These are phyloP conservation scores for Blastobasis lacticolella DNA, from an alignment of 2,888 invertebrate genomes.

Conservation along the genomic window DNA sequence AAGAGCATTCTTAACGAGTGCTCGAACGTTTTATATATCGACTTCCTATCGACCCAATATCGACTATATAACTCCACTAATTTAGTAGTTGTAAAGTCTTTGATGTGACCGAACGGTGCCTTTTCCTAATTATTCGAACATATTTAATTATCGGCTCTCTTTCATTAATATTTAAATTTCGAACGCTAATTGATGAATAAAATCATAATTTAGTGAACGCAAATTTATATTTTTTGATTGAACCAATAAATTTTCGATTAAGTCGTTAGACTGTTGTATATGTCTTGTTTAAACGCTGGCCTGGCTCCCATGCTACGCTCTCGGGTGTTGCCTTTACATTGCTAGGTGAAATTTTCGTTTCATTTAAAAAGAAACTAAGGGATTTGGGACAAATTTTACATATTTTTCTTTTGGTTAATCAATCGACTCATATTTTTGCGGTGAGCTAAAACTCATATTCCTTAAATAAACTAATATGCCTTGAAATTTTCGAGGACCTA, in stretches of 20 bases:
- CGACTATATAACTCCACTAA: not conserved
- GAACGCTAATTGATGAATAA: constrained; percentile 34
- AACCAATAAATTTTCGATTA: constrained; percentile 40
- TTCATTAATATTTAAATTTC: constrained; percentile 43
- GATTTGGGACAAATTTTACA: too few relatives aligned
- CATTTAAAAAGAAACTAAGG: too few relatives aligned
- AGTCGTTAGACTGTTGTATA: constrained; percentile 29
- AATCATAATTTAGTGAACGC: constrained; percentile 35
- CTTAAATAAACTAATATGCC: too few relatives aligned
- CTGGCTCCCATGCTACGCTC: constrained; percentile 6
- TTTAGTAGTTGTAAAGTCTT: constrained; percentile 17
- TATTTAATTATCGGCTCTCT: constrained; percentile 34
- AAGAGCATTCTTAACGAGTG: constrained; percentile 18
- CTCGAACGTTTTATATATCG: constrained; percentile 15
- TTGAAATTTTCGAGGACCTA: too few relatives aligned
- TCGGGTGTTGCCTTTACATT: not conserved
- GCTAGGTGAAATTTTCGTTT: not conserved
- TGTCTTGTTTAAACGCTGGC: constrained; percentile 12
- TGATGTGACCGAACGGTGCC: constrained; percentile 37
- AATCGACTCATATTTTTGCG: too few relatives aligned
- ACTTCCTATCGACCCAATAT: constrained; percentile 4
- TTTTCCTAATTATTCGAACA: constrained; percentile 43
- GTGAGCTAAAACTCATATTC: too few relatives aligned
- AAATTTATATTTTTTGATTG: constrained; percentile 29
- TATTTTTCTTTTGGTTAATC: too few relatives aligned